These are phyloP conservation scores for Drosophila mimetica DNA, from an alignment of 2,888 invertebrate species.

Conservation along the genomic window DNA sequence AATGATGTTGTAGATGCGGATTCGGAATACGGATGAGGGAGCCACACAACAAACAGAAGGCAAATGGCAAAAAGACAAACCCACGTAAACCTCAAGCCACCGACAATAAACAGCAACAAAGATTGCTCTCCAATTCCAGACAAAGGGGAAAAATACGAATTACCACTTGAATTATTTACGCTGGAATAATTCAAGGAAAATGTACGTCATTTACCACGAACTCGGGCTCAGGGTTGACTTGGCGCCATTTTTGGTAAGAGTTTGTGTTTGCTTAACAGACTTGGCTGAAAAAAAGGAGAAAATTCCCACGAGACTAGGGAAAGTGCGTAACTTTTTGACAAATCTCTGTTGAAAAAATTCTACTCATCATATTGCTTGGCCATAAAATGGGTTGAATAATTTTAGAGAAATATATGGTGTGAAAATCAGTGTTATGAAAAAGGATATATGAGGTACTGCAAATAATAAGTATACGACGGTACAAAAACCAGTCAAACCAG, in stretches of 20 bases:
- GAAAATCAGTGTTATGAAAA: too few relatives aligned
- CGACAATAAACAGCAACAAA: constrained; percentile 37
- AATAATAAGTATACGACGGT: too few relatives aligned
- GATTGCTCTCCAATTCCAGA: constrained; percentile 34
- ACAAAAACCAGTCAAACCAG: too few relatives aligned
- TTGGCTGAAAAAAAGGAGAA: constrained; percentile 1
- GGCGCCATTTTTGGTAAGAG: constrained; percentile 31
- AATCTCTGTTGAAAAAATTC: not conserved
- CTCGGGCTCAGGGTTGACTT: constrained; percentile 24
- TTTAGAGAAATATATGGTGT: too few relatives aligned
- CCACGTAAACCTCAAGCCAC: constrained; percentile 39
- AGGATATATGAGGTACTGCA: too few relatives aligned
- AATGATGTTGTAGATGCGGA: not conserved
- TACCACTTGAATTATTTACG: constrained; percentile 56
- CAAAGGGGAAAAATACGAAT: constrained; percentile 39
- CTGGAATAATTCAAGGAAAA: constrained; percentile 51
- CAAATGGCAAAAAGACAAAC: constrained; percentile 41
- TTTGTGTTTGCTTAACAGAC: constrained; percentile 24
- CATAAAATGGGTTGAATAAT: too few relatives aligned
- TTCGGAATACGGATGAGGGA: constrained; percentile 1
- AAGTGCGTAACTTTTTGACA: constrained; percentile 6
- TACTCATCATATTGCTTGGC: not conserved
- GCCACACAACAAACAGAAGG: constrained; percentile 41
- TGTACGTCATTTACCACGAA: constrained; percentile 44
- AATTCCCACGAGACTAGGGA: constrained; percentile 15